These are phyloP conservation scores for Apotomis capreana DNA, from an alignment of 2,888 invertebrate species.

Conservation along the genomic window DNA sequence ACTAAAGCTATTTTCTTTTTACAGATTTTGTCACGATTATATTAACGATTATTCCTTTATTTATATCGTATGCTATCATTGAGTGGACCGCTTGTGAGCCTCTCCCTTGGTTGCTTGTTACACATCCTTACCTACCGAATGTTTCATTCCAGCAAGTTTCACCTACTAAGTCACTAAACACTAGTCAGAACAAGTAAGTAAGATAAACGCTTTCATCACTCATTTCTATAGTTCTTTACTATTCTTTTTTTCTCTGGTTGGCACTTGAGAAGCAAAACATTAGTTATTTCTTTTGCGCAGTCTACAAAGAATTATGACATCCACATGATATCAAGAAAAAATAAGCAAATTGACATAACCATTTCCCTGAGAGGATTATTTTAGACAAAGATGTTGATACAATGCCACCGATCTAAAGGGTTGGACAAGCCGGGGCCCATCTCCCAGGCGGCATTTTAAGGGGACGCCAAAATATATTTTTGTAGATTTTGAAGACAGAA, in stretches of 20 bases:
- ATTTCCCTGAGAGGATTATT: too few species aligned
- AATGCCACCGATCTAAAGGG: too few species aligned
- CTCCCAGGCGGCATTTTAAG: too few species aligned
- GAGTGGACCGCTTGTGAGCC: conserved; percentile 60
- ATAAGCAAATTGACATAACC: too few species aligned
- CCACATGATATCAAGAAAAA: too few species aligned
- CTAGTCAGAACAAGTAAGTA: conserved; percentile 79
- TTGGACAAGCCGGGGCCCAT: too few species aligned
- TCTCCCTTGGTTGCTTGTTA: conserved; percentile 67
- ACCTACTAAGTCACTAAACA: conserved; percentile 82
- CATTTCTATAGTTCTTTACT: conserved; percentile 9
- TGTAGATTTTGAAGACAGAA: too few species aligned
- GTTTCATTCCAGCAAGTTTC: conserved; percentile 82
- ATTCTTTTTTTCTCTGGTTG: conserved; percentile 3
- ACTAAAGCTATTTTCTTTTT: conserved; percentile 39
- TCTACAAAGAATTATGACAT: too few species aligned
- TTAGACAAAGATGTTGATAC: too few species aligned
- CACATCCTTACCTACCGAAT: conserved; percentile 70
- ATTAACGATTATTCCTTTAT: conserved; percentile 43
- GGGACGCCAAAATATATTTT: too few species aligned
- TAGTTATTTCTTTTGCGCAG: not conserved
- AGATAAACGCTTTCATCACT: conserved; percentile 38
- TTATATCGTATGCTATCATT: conserved; percentile 47
- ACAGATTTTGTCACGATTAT: conserved; percentile 32
- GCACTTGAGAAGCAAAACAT: not conserved